Base-by-base conservation (phyloP, 2,888 invertebrate species). In the Drosophila putrida region DNA sequence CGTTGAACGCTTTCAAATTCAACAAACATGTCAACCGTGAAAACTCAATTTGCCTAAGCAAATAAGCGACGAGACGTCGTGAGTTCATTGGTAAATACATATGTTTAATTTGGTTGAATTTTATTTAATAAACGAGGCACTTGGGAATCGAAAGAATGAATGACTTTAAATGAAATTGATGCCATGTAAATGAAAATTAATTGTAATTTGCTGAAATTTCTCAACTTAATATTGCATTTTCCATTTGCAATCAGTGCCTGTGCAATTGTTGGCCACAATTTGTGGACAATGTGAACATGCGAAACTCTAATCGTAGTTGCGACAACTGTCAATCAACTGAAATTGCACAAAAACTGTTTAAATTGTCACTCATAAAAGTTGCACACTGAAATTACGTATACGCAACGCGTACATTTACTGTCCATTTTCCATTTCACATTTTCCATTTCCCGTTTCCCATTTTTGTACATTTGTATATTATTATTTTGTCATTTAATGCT, bases 291-390 rank as follows among this genome's bases (percentile, higher is more conserved):
- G 15, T 6, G 53, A 47, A 43, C 8, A 49, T 31, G 31, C 11
- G 11, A 6, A 68, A 15, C 53, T 68, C 60, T 27, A 60, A 77
- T 63, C 25, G 60, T 41, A 35, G 43, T 20, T 54, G 31, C 15
- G 28, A 38, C 46, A 49, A 63, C 49, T 57, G 66, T 58, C 64
- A 66, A 66, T 68, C 64, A 63, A 60, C 28, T 31, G 10, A 54
- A 74, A 71, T 60, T 74, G 75, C 62, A 67, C 61, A 53, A 57
- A 66, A 63, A 61, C 53, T 72, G 60, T 71, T 64, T 69, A 80
- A 82, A 82, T 84, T 82, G 80, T 84, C 84, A 80, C 84, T 84
- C 78, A 84, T 82, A 82, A 80, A 84, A 84, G 82, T 82, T 84
- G 64, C 59, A 80, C 44, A 51, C 57, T 47, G 46, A 72, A 82